phyloP scores from a whole-genome alignment of 2,797 vertebrate genomes.

The Propithecus deckenii region DNA sequence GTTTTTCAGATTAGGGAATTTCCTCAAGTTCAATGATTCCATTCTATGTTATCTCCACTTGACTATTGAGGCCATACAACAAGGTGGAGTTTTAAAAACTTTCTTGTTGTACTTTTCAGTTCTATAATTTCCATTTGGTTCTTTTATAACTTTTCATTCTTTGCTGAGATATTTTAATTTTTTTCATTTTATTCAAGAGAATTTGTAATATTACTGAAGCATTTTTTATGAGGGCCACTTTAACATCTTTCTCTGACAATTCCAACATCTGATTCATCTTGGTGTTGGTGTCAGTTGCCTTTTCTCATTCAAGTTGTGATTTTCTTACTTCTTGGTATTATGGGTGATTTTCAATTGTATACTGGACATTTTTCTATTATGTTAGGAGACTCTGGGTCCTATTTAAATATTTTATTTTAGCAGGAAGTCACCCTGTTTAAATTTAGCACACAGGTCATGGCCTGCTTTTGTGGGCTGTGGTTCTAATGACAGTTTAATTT shows the following conservation, averaged over 20 bases:
- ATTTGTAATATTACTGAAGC: conserved; percentile 22
- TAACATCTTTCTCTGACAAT: conserved; percentile 12
- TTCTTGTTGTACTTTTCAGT: background rate
- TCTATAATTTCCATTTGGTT: background rate
- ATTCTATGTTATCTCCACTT: background rate
- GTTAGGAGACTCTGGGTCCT: background rate
- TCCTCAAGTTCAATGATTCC: background rate
- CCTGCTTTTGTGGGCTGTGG: background rate
- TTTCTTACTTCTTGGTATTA: conserved; percentile 25
- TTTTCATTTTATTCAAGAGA: background rate
- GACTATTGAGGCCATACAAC: background rate
- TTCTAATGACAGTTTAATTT: conserved; percentile 28
- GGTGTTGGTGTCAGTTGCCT: background rate
- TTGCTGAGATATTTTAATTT: background rate
- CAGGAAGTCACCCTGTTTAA: background rate
- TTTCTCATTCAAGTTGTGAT: background rate
- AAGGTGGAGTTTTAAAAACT: background rate
- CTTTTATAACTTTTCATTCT: background rate
- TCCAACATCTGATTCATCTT: background rate
- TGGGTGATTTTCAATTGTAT: background rate
- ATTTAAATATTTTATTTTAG: conserved; percentile 46
- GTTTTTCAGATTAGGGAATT: background rate
- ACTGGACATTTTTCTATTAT: conserved; percentile 4
- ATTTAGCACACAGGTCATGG: background rate
- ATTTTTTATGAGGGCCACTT: background rate